phyloP scores from a whole-genome alignment of 2,113 vertebrate genomes.

The Rhinichthys klamathensis region DNA sequence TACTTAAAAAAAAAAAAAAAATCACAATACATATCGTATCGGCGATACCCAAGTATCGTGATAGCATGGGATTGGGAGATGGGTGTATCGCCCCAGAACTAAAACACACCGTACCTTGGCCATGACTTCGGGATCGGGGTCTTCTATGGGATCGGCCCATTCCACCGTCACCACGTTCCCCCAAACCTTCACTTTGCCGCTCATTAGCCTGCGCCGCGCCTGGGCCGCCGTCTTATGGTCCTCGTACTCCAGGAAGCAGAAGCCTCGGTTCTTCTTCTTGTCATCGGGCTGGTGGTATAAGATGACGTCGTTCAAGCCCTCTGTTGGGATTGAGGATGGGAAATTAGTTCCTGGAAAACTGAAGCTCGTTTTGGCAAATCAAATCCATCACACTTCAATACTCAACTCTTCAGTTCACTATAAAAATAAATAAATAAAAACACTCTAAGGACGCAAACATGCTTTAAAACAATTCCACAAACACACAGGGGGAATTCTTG shows the following conservation, averaged over 20 bases:
- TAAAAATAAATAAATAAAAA: neutral
- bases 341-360: neutral
- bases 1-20: too few relatives aligned
- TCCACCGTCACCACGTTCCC: constrained; percentile 98
- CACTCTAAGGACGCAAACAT: too few relatives aligned
- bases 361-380: neutral
- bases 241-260: constrained; percentile 99
- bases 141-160: constrained; percentile 99
- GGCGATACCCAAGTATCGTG: too few relatives aligned
- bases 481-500: too few relatives aligned
- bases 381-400: neutral
- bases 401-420: neutral
- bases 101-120: constrained; percentile 84
- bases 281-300: constrained; percentile 98
- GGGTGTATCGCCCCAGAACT: too few relatives aligned
- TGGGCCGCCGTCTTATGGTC: constrained; percentile 99
- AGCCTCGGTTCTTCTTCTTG: constrained; percentile 98
- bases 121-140: constrained; percentile 99
- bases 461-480: too few relatives aligned
- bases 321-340: constrained; percentile 69
- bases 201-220: constrained; percentile 97
- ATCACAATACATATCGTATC: too few relatives aligned
- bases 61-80: too few relatives aligned
- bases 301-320: constrained; percentile 99
- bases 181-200: constrained; percentile 99